Evolutionary conservation across 2,113 vertebrate species (phyloP).

Genomic region (Ophthalmolycus amberensis): DNA sequence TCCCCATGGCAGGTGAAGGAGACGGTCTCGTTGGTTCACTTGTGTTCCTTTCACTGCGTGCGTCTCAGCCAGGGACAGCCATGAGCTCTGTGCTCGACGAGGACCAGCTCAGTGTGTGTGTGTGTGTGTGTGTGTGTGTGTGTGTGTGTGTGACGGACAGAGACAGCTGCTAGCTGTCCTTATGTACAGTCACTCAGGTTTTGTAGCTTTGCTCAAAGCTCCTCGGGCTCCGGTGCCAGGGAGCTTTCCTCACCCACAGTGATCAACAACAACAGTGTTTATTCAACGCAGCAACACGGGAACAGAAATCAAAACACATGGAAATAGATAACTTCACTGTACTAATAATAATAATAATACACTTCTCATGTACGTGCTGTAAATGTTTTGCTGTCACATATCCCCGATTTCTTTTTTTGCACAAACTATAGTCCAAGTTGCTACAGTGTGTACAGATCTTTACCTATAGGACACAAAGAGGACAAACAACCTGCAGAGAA

Average conservation of each 20-base stretch:
- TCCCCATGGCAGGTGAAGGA: conserved; percentile 61
- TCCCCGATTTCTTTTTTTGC: too few species aligned
- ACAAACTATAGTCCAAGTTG: background rate
- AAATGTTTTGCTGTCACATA: background rate
- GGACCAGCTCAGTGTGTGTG: conserved; percentile 74
- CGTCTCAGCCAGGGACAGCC: conserved; percentile 75
- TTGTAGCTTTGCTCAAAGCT: conserved; percentile 79
- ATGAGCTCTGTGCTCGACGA: conserved; percentile 54
- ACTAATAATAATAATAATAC: background rate
- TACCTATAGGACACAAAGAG: background rate
- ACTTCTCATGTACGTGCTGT: background rate
- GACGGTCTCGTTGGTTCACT: conserved; percentile 6
- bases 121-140: conserved; percentile 86
- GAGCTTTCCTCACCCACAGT: background rate
- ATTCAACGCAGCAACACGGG: too few species aligned
- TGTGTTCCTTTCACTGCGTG: conserved; percentile 50
- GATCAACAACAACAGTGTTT: conserved; percentile 38
- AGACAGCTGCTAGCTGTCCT: conserved; percentile 89
- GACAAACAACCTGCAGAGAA: background rate
- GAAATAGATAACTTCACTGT: background rate
- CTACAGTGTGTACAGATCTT: background rate
- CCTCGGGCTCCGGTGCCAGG: conserved; percentile 12
- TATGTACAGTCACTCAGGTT: conserved; percentile 85
- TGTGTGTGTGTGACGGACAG: conserved; percentile 86
- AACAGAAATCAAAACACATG: background rate